Evolutionary conservation across 2,888 invertebrate genomes (phyloP), one percentile per base, ranked within the genome.

Genomic region (Bugula neritina): DNA sequence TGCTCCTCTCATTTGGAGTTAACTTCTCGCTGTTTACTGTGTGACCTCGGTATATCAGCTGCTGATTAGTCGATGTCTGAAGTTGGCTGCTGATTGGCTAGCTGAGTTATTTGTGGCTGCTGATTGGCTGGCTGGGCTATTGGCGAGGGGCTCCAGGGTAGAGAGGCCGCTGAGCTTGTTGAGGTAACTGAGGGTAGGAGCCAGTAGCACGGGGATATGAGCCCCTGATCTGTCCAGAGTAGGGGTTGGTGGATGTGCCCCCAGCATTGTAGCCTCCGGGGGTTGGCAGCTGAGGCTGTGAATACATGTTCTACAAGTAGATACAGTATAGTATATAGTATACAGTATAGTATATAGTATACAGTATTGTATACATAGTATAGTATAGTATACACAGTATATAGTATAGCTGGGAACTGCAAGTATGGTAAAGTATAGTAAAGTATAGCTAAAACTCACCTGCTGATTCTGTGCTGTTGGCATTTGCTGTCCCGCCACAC

Each of bases 201-300:
- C 63, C 63, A 31, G 63, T 25, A 63, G 63, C 63, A 13, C 34
- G 2, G 13, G 63, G 63, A n/a, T 63, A 63, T 17, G 63, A 63
- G 10, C 31, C 63, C 10, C 63, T 21, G 17, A 63, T 34, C 10
- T 27, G 31, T 29, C 31, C 31, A n/a, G 63, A 63, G 34, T 63
- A 63, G 5, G 63, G 63, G 34, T 63, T 63, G 63, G 63, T 27
- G 31, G 25, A 21, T 13, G 63, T 10, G 10, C 25, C 13, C 2
- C 13, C 63, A 2, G 25, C 31, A 27, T 25, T 10, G n/a, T 13
- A 13, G 27, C 63, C 31, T 29, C 25, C 34, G 2, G 63, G 63
- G 1, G 55, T 25, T 55, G 55, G 55, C 3, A n/a, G 55, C 25
- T 55, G 55, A 55, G 34, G 29, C 63, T 63, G 63, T 10, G 31